Conservation (phyloP, 2,797 vertebrate genomes). For the Antrozous pallidus region DNA sequence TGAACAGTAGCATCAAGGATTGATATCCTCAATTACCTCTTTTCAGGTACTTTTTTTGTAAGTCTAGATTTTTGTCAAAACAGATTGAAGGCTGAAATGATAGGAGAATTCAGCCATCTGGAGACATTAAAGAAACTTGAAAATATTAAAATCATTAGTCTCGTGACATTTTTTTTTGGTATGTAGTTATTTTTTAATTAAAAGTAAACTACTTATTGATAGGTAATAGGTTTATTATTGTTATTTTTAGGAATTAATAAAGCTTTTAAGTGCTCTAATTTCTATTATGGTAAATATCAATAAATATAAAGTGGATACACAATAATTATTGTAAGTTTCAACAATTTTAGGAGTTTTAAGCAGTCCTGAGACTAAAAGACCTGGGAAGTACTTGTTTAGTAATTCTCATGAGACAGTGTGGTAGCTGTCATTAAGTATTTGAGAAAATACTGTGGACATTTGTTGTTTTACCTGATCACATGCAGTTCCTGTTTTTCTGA, state of each 20-base stretch:
- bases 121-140: neutral
- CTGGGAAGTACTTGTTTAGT: neutral
- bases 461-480: neutral
- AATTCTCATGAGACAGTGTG: neutral
- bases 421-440: neutral
- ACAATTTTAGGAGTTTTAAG: neutral
- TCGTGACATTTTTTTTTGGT: neutral
- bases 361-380: neutral
- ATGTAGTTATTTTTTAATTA: neutral
- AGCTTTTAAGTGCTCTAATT: neutral
- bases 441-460: neutral
- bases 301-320: neutral
- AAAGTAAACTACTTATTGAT: neutral
- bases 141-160: neutral
- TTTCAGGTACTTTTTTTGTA: neutral
- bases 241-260: conserved; percentile 1
- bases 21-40: neutral
- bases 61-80: neutral
- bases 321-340: neutral
- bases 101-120: neutral
- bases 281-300: neutral
- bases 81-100: neutral
- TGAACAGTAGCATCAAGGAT: neutral
- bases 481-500: neutral
- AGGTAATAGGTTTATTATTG: neutral